Conservation (phyloP, 2,888 invertebrate genomes). For the Plutella xylostella region DNA sequence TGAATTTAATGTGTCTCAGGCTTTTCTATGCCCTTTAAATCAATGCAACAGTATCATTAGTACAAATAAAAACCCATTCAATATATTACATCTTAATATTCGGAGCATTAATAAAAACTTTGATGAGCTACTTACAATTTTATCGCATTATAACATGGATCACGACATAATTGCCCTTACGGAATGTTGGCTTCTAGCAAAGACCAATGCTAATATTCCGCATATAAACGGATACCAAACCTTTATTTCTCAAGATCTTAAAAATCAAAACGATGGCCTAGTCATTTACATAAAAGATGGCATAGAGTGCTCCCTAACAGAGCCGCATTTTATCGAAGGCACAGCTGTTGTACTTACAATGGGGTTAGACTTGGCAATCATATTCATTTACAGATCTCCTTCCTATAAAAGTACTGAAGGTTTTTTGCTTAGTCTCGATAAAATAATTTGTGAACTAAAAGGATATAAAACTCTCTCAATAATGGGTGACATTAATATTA, state of each 20-base stretch:
- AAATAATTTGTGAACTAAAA: neutral
- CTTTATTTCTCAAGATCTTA: neutral
- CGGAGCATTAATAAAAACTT: too few relatives aligned
- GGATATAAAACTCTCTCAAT: neutral
- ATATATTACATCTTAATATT: too few relatives aligned
- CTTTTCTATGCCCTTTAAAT: too few relatives aligned
- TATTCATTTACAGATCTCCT: slow-evolving; percentile 3
- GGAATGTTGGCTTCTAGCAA: too few relatives aligned
- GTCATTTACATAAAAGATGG: neutral
- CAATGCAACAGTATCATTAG: too few relatives aligned
- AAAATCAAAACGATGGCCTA: slow-evolving; percentile 7
- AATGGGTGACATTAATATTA: slow-evolving; percentile 4
- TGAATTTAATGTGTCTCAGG: too few relatives aligned
- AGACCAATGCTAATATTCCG: too few relatives aligned
- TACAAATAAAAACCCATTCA: too few relatives aligned
- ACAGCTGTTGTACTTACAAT: slow-evolving; percentile 1
- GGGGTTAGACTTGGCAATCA: neutral
- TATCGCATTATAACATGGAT: too few relatives aligned
- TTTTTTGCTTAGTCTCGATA: slow-evolving; percentile 2
- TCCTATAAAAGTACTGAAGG: neutral
- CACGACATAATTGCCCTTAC: too few relatives aligned
- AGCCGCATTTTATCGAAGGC: neutral
- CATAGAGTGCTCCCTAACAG: neutral
- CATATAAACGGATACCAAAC: too few relatives aligned
- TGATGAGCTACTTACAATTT: too few relatives aligned